Evolutionary conservation across 37 sponge, comb jelly and placozoan species (phyloP), one percentile per base, ranked within the genome.

Genomic region (Dysidea cf. avara): DNA sequence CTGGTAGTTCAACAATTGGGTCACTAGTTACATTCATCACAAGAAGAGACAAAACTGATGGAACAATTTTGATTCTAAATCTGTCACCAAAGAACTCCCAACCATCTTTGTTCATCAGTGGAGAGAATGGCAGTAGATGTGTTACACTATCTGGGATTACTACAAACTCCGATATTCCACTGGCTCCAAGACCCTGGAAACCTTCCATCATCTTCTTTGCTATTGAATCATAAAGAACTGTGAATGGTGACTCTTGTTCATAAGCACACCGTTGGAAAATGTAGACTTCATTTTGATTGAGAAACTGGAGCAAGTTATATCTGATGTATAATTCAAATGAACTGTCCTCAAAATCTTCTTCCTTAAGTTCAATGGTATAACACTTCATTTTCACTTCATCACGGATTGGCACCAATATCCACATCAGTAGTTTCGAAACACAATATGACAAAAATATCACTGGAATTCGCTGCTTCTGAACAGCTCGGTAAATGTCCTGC

Each of bases 41-140:
- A 35, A 84, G 76, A 69, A 89, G 74, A 5, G 81, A 72, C 43
- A 90, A 77, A 25, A 90, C 17, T 29, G 90, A 90, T 37, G 80
- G 84, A 77, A 80, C 79, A 34, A 40, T 50, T 2, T 81, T 76
- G 30, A 90, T 63, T 6, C 78, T 59, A 33, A 59, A 66, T 3
- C 50, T 40, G 43, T 90, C 90, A 31, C 90, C 90, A 1, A 90
- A 72, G 52, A 90, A 90, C 60, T 74, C 13, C 0, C 33, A 24
- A 25, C 54, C 18, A 40, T 14, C 33, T 0, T 36, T 22, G 37
- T 81, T 52, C 17, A 79, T 65, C n/a, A 90, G 67, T 46, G 85
- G 72, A 38, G 76, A 39, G 32, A 84, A 50, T 11, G 90, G 90
- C 16, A 90, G 54, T 7, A 90, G 72, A 26, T 81, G 66, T 3